A percentile compares a stretch with the other conserved stretches of the same genome.
Conservation (phyloP, 2,113 vertebrate genomes). For the Todiramphus saurophagus region DNA sequence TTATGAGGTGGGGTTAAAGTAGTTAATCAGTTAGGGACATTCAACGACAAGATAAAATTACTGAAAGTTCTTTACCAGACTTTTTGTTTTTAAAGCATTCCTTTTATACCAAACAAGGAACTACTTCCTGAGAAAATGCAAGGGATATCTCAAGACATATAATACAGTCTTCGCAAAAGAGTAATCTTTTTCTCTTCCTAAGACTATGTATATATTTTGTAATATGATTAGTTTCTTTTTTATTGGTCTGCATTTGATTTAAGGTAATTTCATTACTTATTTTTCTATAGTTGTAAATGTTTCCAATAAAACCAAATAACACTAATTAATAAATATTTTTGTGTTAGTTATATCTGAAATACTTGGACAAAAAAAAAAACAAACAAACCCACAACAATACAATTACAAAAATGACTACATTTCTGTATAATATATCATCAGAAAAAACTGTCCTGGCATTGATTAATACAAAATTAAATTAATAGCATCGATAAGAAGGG, state of each 20-base stretch:
- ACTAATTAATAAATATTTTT: background rate
- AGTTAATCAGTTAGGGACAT: background rate
- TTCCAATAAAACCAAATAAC: background rate
- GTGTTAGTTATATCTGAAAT: background rate
- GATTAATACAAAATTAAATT: background rate
- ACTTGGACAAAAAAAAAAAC: rapidly evolving
- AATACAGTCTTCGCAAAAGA: background rate
- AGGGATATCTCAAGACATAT: background rate
- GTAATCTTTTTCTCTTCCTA: background rate
- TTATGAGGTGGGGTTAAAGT: background rate
- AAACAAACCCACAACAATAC: background rate
- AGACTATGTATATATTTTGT: background rate
- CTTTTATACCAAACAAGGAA: background rate
- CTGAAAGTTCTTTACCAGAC: background rate
- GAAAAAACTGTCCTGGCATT: background rate
- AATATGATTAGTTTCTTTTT: background rate
- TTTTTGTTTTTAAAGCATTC: background rate
- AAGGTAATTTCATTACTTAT: background rate
- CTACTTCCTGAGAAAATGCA: background rate
- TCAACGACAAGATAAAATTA: background rate
- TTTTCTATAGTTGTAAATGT: background rate
- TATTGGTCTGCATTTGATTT: background rate
- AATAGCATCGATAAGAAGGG: background rate
- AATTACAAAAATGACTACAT: background rate
- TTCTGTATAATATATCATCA: background rate